Conservation (phyloP, 1,140 invertebrate genomes). For the Heliconius nattereri region DNA sequence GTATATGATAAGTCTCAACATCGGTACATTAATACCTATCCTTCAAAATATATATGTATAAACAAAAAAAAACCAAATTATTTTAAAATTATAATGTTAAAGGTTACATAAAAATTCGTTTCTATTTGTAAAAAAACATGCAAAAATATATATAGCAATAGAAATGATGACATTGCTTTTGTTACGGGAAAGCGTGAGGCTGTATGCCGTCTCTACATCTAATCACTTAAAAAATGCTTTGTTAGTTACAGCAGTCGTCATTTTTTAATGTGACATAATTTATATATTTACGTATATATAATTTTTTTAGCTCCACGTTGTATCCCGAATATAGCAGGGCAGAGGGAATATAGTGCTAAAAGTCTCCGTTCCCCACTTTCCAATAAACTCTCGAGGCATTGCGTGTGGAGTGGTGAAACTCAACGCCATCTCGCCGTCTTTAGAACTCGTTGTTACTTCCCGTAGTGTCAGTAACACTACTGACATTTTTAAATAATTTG, state of each 20-base stretch:
- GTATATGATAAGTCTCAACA: too few species aligned
- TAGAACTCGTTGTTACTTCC: too few species aligned
- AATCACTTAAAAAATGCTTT: background rate
- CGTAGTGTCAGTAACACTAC: too few species aligned
- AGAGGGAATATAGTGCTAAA: too few species aligned
- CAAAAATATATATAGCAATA: background rate
- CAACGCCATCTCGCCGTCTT: background rate
- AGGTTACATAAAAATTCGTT: background rate
- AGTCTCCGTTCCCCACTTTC: background rate
- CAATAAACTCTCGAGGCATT: background rate
- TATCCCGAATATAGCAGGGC: too few species aligned
- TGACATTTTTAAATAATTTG: too few species aligned
- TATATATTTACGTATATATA: background rate
- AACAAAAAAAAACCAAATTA: too few species aligned
- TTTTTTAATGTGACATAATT: background rate
- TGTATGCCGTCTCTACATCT: background rate
- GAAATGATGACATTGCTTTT: background rate
- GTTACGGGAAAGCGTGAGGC: background rate
- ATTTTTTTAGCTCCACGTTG: too few species aligned
- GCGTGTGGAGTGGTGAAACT: background rate
- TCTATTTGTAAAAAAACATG: background rate
- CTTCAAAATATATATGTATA: too few species aligned
- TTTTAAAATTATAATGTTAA: background rate
- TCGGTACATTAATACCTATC: too few species aligned
- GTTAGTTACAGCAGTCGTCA: background rate